These are phyloP conservation scores for Melinaea marsaeus DNA, from an alignment of 2,888 invertebrate genomes.

Conservation along the genomic window DNA sequence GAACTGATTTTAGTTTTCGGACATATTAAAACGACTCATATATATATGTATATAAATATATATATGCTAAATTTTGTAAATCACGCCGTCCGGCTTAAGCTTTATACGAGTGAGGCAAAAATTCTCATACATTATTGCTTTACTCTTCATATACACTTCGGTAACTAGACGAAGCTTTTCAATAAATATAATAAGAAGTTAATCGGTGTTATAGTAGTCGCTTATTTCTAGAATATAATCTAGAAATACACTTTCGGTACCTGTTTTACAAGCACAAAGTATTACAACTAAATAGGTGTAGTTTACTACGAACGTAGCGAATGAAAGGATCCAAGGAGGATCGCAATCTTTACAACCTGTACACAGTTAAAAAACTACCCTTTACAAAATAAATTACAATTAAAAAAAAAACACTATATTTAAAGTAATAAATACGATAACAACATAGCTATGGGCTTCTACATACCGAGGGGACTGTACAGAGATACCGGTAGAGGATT, in stretches of 20 bases:
- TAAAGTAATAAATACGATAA: slow-evolving; percentile 72
- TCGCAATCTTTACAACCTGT: slow-evolving; percentile 38
- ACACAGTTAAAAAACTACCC: slow-evolving; percentile 50
- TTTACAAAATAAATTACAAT: slow-evolving; percentile 72
- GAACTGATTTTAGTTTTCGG: slow-evolving; percentile 1
- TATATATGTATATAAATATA: slow-evolving; percentile 2
- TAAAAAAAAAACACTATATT: slow-evolving; percentile 64
- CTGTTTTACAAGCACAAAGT: slow-evolving; percentile 73
- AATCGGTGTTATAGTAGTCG: slow-evolving; percentile 43
- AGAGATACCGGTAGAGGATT: neutral
- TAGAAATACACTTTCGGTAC: slow-evolving; percentile 60
- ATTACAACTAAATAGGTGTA: slow-evolving; percentile 38
- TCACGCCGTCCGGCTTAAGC: slow-evolving; percentile 24
- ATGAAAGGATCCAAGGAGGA: slow-evolving; percentile 11
- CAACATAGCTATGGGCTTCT: slow-evolving; percentile 48
- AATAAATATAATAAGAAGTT: slow-evolving; percentile 21
- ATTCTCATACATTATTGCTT: slow-evolving; percentile 7
- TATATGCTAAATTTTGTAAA: slow-evolving; percentile 31
- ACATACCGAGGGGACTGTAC: slow-evolving; percentile 17
- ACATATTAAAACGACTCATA: slow-evolving; percentile 11
- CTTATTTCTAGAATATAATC: slow-evolving; percentile 57
- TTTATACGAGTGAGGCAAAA: neutral
- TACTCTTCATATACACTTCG: neutral
- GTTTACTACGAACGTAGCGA: neutral
- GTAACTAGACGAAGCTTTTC: slow-evolving; percentile 18